Percentiles rank a stretch among this genome's conserved stretches.
These are phyloP conservation scores for Tholera decimalis DNA, from an alignment of 2,888 invertebrate genomes.

Conservation along the genomic window DNA sequence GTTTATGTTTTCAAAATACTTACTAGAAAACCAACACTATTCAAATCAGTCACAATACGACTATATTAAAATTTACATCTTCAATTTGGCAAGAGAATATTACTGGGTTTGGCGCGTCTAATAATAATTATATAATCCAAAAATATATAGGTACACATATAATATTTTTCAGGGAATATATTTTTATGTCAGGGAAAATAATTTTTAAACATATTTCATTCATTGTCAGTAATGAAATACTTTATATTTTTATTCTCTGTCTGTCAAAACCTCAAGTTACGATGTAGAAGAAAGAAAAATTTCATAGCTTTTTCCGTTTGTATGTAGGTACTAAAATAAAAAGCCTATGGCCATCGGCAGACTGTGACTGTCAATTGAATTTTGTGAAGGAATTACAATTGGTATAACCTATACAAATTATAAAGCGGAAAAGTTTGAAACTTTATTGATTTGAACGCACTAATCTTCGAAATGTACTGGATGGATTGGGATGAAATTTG, in stretches of 20 bases:
- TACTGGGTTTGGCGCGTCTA: slow-evolving; percentile 4
- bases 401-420: too few species aligned
- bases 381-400: too few species aligned
- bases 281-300: not conserved
- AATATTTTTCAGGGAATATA: not conserved
- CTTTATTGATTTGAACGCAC: too few species aligned
- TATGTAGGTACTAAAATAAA: not conserved
- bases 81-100: slow-evolving; percentile 28
- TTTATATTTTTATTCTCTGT: not conserved
- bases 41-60: slow-evolving; percentile 2
- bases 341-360: not conserved
- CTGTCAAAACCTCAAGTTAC: not conserved
- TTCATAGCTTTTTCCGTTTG: not conserved
- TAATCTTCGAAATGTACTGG: too few species aligned
- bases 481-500: too few species aligned
- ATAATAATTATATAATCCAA: not conserved
- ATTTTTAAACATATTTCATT: not conserved
- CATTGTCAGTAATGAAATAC: not conserved
- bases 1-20: too few species aligned
- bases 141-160: not conserved
- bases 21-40: slow-evolving; percentile 8
- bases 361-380: not conserved
- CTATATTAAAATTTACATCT: not conserved
- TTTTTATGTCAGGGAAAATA: not conserved
- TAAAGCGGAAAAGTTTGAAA: too few species aligned